These are phyloP conservation scores for Alloplasta piceator DNA, from an alignment of 2,888 invertebrate species.

Conservation along the genomic window DNA sequence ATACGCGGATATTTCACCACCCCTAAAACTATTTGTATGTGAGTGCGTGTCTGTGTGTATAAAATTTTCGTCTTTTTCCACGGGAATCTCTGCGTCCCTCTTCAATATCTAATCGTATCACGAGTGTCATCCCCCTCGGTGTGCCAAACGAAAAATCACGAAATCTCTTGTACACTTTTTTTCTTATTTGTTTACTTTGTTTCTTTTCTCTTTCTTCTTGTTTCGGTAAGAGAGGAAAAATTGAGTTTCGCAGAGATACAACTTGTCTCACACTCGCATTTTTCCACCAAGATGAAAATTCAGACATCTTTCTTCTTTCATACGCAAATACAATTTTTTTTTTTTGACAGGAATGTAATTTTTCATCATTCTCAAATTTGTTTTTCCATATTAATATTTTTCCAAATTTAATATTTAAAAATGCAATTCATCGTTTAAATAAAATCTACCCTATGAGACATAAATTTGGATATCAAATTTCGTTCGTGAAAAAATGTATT, in stretches of 20 bases:
- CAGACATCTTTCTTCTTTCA: not conserved
- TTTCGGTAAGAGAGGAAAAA: slow-evolving; percentile 4
- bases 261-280: slow-evolving; percentile 16
- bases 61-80: slow-evolving; percentile 5
- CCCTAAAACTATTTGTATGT: slow-evolving; percentile 16
- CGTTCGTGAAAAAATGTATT: too few relatives aligned
- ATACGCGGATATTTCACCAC: slow-evolving; percentile 53
- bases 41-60: not conserved
- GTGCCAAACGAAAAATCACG: slow-evolving; percentile 61
- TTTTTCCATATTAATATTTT: not conserved
- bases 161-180: slow-evolving; percentile 29
- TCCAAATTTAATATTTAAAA: not conserved
- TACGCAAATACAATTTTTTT: not conserved
- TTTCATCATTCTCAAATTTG: not conserved
- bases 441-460: too few relatives aligned
- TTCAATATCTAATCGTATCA: slow-evolving; percentile 63
- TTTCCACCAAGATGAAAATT: not conserved
- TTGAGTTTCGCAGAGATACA: slow-evolving; percentile 33
- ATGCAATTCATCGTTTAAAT: too few relatives aligned
- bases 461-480: too few relatives aligned
- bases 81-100: slow-evolving; percentile 8
- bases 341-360: not conserved
- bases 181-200: too few relatives aligned
- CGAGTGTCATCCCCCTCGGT: slow-evolving; percentile 35
- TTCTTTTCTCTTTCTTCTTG: not conserved